Percentiles rank a stretch among this genome's conserved stretches.
These are phyloP conservation scores for Ahaetulla prasina DNA, from an alignment of 2,113 vertebrate species.

Conservation along the genomic window DNA sequence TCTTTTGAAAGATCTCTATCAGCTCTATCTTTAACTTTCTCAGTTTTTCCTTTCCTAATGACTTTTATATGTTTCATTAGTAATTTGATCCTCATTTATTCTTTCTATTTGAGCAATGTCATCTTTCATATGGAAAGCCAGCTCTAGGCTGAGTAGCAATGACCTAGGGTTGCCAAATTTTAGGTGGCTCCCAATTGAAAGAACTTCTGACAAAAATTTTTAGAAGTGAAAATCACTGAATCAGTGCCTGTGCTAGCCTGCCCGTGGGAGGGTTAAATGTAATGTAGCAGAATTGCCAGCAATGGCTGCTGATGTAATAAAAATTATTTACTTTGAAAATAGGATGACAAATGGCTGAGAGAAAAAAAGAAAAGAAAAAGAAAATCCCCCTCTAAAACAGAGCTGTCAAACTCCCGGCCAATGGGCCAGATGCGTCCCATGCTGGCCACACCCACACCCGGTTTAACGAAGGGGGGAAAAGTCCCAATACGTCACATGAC, in stretches of 20 bases:
- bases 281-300: not conserved
- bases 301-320: not conserved
- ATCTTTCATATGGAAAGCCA: not conserved
- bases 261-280: not conserved
- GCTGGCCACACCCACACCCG: too few relatives aligned
- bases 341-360: not conserved
- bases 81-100: not conserved
- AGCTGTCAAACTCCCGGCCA: too few relatives aligned
- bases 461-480: too few relatives aligned
- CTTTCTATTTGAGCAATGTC: not conserved
- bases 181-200: not conserved
- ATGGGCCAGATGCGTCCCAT: too few relatives aligned
- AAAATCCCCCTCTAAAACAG: too few relatives aligned
- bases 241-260: not conserved
- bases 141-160: not conserved
- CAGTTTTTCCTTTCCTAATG: not conserved
- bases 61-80: not conserved
- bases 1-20: not conserved
- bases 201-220: not conserved
- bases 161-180: not conserved
- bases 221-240: not conserved
- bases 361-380: not conserved
- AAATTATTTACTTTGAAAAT: not conserved
- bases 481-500: too few relatives aligned
- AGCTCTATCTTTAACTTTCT: not conserved